Evolutionary conservation across 2,797 vertebrate genomes (phyloP), one percentile per base, ranked within the genome.

Genomic region (Echeneis naucrates): DNA sequence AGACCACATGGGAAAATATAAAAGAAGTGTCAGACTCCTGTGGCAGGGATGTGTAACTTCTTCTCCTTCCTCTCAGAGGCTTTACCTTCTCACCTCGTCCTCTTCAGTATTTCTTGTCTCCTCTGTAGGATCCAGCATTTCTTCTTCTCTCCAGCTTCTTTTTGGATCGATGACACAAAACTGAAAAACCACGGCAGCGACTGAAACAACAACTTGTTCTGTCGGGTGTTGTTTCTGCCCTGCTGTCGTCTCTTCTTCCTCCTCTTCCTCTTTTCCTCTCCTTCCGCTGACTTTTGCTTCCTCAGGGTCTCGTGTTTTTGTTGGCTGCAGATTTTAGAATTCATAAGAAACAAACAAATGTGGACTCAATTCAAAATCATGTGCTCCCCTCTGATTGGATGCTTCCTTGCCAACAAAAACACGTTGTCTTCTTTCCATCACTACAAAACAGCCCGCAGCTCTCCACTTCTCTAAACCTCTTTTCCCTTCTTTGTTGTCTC

Each of bases 241-340:
- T 68, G 63, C 75, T 66, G 30, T 65, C 38, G 11, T 4, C n/a
- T 44, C 42, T 45, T 30, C 8, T 17, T 37, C 24, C 65, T 72
- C 44, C 76, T 67, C 54, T 8, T 24, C 42, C 35, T 61, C 60
- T 54, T 70, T 54, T 70, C 58, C 40, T 64, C 21, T 76, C 35
- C 71, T 77, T 26, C 61, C 50, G 55, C 78, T 79, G 62, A 73
- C 74, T 65, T 68, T 79, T 73, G 4, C 66, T 61, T 67, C 83
- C 72, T 75, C 66, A 64, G 78, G 74, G 69, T 78, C 50, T 69
- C 54, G 23, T 88, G 79, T 88, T 92, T 92, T 90, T 90, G 90
- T 92, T 90, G 89, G 88, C 73, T 58, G 27, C 21, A 26, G 3
- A 48, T 60, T n/a, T 50, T 9, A 32, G 9, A 0, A 33, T 10